phyloP scores from a whole-genome alignment of 1,140 invertebrate genomes.

The Paramacrobiotus metropolitanus region DNA sequence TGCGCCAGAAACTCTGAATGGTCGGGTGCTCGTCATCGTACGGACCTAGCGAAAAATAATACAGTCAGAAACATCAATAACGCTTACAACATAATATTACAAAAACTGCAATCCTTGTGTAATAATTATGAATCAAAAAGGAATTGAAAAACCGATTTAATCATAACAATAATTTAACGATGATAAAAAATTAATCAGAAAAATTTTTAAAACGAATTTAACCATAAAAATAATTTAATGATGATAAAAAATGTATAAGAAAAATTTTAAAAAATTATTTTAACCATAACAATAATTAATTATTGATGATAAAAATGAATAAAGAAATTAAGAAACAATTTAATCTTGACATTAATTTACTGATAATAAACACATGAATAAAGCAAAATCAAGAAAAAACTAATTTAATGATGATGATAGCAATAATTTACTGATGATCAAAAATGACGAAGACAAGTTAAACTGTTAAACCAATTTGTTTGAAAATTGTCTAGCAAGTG shows the following conservation, averaged over 20 bases:
- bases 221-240: conserved; percentile 6
- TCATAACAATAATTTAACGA: conserved; percentile 7
- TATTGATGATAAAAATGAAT: conserved; percentile 7
- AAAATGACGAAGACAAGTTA: conserved; percentile 6
- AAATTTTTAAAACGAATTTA: conserved; percentile 7
- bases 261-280: conserved; percentile 7
- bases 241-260: conserved; percentile 8
- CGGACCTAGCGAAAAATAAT: conserved; percentile 34
- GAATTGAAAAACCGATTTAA: conserved; percentile 5
- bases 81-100: no score
- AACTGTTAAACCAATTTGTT: no score
- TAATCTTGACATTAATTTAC: background rate
- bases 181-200: conserved; percentile 7
- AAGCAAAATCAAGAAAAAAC: conserved; percentile 7
- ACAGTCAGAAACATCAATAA: no score
- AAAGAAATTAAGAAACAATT: conserved; percentile 6
- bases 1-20: conserved; percentile 60
- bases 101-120: no score
- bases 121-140: no score
- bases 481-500: no score
- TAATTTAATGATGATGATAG: conserved; percentile 3
- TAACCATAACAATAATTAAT: conserved; percentile 3
- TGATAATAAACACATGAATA: conserved; percentile 8
- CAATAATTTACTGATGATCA: conserved; percentile 7
- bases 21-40: conserved; percentile 42